These are phyloP conservation scores for Brotula barbata DNA, from an alignment of 2,797 vertebrate genomes.

Conservation along the genomic window DNA sequence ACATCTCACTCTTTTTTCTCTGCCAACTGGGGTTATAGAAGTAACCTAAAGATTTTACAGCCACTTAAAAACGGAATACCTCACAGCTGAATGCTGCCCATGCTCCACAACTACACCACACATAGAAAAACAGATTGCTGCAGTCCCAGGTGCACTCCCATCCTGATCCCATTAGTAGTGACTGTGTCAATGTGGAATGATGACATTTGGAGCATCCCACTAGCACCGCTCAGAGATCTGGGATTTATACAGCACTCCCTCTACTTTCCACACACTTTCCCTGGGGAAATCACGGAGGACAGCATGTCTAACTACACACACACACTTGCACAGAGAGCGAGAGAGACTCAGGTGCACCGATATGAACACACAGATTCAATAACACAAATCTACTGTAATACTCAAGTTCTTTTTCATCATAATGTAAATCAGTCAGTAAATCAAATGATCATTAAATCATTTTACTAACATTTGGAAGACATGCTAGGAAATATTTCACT, in stretches of 20 bases:
- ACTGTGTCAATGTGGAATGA: constrained; percentile 73
- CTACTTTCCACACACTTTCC: constrained; percentile 40
- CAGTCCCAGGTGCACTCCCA: constrained; percentile 69
- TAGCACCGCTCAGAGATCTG: constrained; percentile 63
- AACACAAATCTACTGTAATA: no score
- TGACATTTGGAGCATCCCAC: constrained; percentile 65
- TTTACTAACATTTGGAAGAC: neutral
- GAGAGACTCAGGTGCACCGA: no score
- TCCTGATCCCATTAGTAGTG: constrained; percentile 74
- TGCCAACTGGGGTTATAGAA: no score
- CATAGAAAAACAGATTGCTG: constrained; percentile 22
- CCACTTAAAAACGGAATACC: neutral
- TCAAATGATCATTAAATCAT: no score
- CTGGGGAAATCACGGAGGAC: constrained; percentile 56
- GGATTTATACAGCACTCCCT: constrained; percentile 43
- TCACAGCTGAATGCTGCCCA: constrained; percentile 9
- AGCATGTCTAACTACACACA: constrained; percentile 21
- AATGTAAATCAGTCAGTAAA: no score
- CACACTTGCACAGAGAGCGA: neutral
- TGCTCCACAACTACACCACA: constrained; percentile 26
- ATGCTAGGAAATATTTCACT: neutral
- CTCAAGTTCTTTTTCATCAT: no score
- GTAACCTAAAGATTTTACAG: constrained; percentile 39
- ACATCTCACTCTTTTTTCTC: neutral
- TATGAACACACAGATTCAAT: no score